A percentile compares a stretch with the other conserved stretches of the same genome.
These are phyloP conservation scores for Premnoplex brunnescens DNA, from an alignment of 2,797 vertebrate species.

Conservation along the genomic window DNA sequence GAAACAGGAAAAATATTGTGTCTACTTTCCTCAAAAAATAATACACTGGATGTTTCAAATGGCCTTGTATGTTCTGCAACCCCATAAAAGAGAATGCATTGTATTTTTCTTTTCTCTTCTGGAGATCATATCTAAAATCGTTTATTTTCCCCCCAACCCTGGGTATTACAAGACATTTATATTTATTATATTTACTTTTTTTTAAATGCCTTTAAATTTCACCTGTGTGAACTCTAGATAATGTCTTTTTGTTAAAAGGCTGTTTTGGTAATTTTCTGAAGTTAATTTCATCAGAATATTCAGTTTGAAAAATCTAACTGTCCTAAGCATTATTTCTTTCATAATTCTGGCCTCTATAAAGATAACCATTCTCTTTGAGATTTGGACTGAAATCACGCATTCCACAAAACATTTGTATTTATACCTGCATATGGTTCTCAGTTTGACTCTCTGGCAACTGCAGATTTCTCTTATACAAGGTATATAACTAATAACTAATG, in stretches of 20 bases:
- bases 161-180: background rate
- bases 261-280: background rate
- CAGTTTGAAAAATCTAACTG: background rate
- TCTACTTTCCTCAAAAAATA: background rate
- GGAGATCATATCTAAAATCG: background rate
- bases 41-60: background rate
- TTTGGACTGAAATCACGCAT: background rate
- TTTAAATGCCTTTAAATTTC: background rate
- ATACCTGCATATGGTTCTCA: background rate
- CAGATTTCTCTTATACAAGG: background rate
- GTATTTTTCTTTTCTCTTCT: background rate
- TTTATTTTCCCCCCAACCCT: background rate
- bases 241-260: background rate
- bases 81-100: background rate
- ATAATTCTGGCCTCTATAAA: background rate
- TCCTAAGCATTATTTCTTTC: background rate
- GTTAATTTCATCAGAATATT: background rate
- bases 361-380: background rate
- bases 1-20: background rate
- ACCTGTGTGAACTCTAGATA: background rate
- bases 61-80: background rate
- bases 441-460: background rate
- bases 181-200: background rate
- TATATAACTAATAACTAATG: too few relatives aligned
- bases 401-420: background rate